Base-by-base conservation (phyloP, 2,888 invertebrate species). In the Stegana nigrithorax region DNA sequence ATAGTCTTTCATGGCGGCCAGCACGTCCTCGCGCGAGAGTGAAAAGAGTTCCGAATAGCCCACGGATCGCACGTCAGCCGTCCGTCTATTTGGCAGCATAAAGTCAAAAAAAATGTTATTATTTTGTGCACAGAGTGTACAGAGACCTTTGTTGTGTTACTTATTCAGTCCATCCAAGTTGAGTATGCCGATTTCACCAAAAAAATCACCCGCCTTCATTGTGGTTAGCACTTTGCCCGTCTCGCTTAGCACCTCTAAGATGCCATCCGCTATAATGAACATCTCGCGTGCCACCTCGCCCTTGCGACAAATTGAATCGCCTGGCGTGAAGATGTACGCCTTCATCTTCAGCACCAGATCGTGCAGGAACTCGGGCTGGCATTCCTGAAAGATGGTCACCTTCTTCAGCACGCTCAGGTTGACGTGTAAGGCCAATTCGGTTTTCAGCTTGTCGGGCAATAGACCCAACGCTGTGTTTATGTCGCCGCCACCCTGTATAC, bases 241-340 rank as follows among this genome's bases (percentile, higher is more conserved):
- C 82, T 97, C 97, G 80, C 97, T 97, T 84, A 97, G 92, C 12
- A 97, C 97, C 87, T 97, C 97, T 61, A 97, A 88, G 75, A 97
- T 96, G 7, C 97, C 98, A 84, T 97, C 97, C 4, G 97, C 97
- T 82, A 98, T 97, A 76, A 98, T 98, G 83, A 97, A 98, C 97
- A 98, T 98, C 87, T 98, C 97, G 68, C 97, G 88, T 0, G 97
- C 97, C 19, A 96, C 94, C 87, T 96, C 93, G 78, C 91, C 97
- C 87, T 97, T 95, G 39, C 97, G 90, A 83, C 97, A 97, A 82
- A 98, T 97, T 65, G 97, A 93, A 86, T 98, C 97, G 21, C 97
- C 97, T 0, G 97, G 97, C 23, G 97, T 98, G 86, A 98, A 98
- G 84, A 98, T 98, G 85, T 96, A 97, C 6, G 97, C 97, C 87